A percentile compares a stretch with the other conserved stretches of the same genome.
phyloP scores from a whole-genome alignment of 2,888 invertebrate genomes.

The Leptopilina myrica region DNA sequence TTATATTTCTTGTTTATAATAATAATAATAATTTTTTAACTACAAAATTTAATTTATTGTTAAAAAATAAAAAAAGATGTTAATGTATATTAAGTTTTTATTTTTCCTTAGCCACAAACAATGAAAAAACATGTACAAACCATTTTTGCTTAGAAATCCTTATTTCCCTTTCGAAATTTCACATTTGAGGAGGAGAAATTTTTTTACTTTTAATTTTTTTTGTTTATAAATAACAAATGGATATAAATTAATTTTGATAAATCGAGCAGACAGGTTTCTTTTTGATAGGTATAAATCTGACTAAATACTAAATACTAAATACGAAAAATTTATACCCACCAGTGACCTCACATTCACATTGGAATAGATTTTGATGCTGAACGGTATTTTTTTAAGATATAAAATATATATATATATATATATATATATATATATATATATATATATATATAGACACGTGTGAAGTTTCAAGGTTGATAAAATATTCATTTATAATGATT shows the following conservation, averaged over 20 bases:
- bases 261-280: background rate
- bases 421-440: too few relatives aligned
- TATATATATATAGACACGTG: background rate
- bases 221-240: too few relatives aligned
- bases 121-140: background rate
- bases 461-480: slow-evolving; percentile 17
- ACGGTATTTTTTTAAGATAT: slow-evolving; percentile 37
- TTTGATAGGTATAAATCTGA: slow-evolving; percentile 42
- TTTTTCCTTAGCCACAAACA: too few relatives aligned
- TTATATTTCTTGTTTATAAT: too few relatives aligned
- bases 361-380: slow-evolving; percentile 22
- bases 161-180: background rate
- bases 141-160: too few relatives aligned
- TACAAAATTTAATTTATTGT: too few relatives aligned
- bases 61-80: too few relatives aligned
- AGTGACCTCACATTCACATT: slow-evolving; percentile 47
- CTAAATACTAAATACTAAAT: slow-evolving; percentile 45
- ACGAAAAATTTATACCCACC: slow-evolving; percentile 52
- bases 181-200: background rate
- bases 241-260: too few relatives aligned
- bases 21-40: too few relatives aligned
- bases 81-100: too few relatives aligned
- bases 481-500: slow-evolving; percentile 4
- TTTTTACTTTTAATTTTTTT: too few relatives aligned
- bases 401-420: too few relatives aligned